Conservation (phyloP, 2,797 vertebrate genomes). For the Peromyscus attwateri region DNA sequence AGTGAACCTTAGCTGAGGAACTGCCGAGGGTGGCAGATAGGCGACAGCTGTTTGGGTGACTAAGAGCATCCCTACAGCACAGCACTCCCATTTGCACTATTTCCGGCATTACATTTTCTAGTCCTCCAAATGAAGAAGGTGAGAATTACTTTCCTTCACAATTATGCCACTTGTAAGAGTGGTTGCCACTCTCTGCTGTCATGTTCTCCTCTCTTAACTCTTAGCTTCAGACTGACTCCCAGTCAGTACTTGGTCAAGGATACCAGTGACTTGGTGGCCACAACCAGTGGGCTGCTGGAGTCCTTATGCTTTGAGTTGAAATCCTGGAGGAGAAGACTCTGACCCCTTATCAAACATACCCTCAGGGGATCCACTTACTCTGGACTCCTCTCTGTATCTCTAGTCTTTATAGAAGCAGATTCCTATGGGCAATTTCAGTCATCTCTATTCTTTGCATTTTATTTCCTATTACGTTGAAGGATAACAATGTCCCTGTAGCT, state of each 20-base stretch:
- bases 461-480: conserved; percentile 17
- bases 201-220: background rate
- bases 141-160: conserved; percentile 71
- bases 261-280: background rate
- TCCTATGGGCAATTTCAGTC: background rate
- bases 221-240: background rate
- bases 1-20: conserved; percentile 8
- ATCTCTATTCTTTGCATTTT: background rate
- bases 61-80: conserved; percentile 2
- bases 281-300: background rate
- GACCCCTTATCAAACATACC: background rate
- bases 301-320: background rate
- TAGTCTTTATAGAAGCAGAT: background rate
- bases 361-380: background rate
- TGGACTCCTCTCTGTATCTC: background rate
- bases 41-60: conserved; percentile 16
- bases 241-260: background rate
- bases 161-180: conserved; percentile 41
- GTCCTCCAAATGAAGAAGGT: conserved; percentile 66
- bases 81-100: conserved; percentile 27
- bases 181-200: background rate
- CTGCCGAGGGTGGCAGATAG: background rate
- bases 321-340: background rate
- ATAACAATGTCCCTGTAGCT: background rate
- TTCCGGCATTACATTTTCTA: conserved; percentile 63